Percentiles rank a stretch among this genome's conserved stretches.
phyloP scores from a whole-genome alignment of 1,140 invertebrate genomes.

The Heliconius melpomene region DNA sequence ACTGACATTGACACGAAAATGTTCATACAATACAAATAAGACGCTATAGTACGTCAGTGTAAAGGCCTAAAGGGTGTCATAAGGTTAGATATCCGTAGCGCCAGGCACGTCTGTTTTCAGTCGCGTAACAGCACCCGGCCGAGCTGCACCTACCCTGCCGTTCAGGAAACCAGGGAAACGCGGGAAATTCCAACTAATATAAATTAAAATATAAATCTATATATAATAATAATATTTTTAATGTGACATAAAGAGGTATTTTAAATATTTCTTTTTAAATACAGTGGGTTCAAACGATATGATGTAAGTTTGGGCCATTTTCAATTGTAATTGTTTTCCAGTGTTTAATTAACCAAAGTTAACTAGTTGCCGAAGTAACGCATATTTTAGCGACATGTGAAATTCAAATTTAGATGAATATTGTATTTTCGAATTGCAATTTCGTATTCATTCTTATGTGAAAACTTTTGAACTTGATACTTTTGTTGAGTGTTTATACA shows the following conservation, averaged over 20 bases:
- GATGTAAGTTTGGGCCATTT: constrained; percentile 62
- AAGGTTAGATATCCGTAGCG: constrained; percentile 42
- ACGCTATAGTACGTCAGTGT: constrained; percentile 41
- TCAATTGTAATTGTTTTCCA: constrained; percentile 61
- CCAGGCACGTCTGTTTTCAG: constrained; percentile 49
- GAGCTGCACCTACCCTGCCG: constrained; percentile 42
- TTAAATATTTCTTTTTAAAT: not conserved
- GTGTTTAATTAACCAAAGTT: constrained; percentile 24
- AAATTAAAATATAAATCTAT: constrained; percentile 15
- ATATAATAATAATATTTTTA: not conserved
- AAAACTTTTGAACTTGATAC: not conserved
- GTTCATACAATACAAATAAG: constrained; percentile 40
- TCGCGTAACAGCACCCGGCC: constrained; percentile 48
- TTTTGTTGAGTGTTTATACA: not conserved
- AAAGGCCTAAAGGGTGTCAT: constrained; percentile 40
- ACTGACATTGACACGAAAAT: constrained; percentile 51
- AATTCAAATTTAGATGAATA: not conserved
- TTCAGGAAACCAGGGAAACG: constrained; percentile 29
- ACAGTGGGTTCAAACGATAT: constrained; percentile 15
- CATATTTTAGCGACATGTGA: constrained; percentile 26
- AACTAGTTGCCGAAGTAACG: constrained; percentile 28
- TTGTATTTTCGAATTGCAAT: not conserved
- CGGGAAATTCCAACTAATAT: constrained; percentile 49
- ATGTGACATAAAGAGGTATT: not conserved
- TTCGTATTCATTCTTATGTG: not conserved